phyloP scores from a whole-genome alignment of 2,797 vertebrate species.

The Centropyge bicolor region DNA sequence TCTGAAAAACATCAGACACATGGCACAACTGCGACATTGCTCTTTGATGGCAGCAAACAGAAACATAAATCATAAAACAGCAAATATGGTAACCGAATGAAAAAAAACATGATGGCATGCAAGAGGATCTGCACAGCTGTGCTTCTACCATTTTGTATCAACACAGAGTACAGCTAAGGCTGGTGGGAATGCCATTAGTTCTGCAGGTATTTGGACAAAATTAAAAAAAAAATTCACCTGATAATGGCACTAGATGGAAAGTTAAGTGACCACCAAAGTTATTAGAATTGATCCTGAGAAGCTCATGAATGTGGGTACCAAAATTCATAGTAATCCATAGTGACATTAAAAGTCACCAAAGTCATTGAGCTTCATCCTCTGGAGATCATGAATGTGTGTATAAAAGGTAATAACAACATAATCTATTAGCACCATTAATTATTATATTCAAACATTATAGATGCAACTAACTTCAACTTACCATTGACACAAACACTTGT shows the following conservation, averaged over 20 bases:
- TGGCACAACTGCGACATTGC: not conserved
- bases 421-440: not conserved
- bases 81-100: not conserved
- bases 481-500: constrained; percentile 94
- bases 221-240: not conserved
- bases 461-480: constrained; percentile 73
- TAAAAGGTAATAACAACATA: not conserved
- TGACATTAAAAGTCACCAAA: not conserved
- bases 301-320: not conserved
- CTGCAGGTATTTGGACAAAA: not conserved
- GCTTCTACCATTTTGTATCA: not conserved
- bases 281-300: not conserved
- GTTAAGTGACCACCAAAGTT: too few species aligned
- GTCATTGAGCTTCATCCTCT: too few species aligned
- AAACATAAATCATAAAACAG: not conserved
- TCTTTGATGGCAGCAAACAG: not conserved
- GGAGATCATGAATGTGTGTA: not conserved
- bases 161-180: not conserved
- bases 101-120: not conserved
- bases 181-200: too few species aligned
- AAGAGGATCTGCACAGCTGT: not conserved
- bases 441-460: not conserved
- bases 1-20: constrained; percentile 81
- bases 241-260: not conserved
- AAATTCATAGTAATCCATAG: not conserved